Base-by-base conservation (phyloP, 37 sponge, comb jelly and placozoan species). In the Tethya wilhelma region DNA sequence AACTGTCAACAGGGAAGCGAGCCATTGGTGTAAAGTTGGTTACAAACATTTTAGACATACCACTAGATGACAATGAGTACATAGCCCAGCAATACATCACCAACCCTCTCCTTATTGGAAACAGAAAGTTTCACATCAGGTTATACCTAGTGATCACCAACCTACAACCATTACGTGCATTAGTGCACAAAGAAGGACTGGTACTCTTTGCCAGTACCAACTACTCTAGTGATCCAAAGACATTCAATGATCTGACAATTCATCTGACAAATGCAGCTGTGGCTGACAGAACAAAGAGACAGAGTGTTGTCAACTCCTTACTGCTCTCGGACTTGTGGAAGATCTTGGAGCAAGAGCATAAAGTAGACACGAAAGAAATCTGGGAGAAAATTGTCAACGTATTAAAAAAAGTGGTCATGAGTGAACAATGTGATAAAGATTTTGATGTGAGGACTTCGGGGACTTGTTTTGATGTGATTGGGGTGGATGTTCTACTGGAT, bases 221-320 rank as follows among this genome's bases (percentile, higher is more conserved):
- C 65, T 95, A 95, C 55, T 67, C 91, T 4, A 38, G n/a, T 1
- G 67, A 76, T 74, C 76, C 46, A 2, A 23, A 73, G 14, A 67
- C 63, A 14, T 71, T 74, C 34, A 37, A 38, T 0, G 83, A 91
- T 42, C 44, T 86, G 46, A 78, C 64, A 4, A 71, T 88, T 3
- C 95, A 95, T 41, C 64, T 95, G 42, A 95, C 95, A n/a, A 95
- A 95, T 74, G 91, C 95, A 2, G 95, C 95, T 30, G 86, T 91
- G 4, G 95, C 95, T 63, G 95, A 95, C 38, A 88, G 95, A 65
- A 73, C 66, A 40, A 49, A 77, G 39, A 82, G 40, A 33, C 78
- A 88, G 39, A 80, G 79, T 38, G 44, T 28, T 2, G 38, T 38
- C 42, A 95, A 95, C 60, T 90, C 92, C 4, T 83, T 90, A 84